Evolutionary conservation across 2,797 vertebrate genomes (phyloP).

Genomic region (Sandelia bainsii): DNA sequence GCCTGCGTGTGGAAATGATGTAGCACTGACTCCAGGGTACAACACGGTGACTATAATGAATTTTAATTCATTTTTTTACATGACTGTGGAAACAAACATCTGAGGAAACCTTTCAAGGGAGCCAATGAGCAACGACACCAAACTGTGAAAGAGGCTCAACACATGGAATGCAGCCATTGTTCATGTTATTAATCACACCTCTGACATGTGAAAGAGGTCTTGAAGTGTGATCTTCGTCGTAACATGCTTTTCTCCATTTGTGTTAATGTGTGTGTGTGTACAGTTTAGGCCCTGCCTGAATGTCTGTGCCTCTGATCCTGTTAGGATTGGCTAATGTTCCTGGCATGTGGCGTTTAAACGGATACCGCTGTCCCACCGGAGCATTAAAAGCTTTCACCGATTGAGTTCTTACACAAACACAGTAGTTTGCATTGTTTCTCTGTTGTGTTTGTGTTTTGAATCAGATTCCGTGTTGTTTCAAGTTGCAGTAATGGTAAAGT

Average conservation of each 20-base stretch:
- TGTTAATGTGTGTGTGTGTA: neutral
- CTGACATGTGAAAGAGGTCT: too few species aligned
- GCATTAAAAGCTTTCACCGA: constrained; percentile 15
- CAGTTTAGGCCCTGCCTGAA: neutral
- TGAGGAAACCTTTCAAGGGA: neutral
- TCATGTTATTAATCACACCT: neutral
- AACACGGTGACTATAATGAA: too few species aligned
- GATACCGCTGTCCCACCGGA: neutral
- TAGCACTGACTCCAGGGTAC: too few species aligned
- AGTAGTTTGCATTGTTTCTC: constrained; percentile 8
- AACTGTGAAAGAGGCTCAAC: neutral
- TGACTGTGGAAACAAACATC: too few species aligned
- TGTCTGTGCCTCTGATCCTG: neutral
- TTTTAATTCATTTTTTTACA: too few species aligned
- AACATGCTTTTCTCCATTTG: constrained; percentile 1
- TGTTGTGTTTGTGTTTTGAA: constrained; percentile 16
- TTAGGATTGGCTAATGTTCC: constrained; percentile 20
- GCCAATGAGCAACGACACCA: neutral
- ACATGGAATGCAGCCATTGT: neutral
- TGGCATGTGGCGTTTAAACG: constrained; percentile 6
- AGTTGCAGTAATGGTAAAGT: constrained; percentile 18
- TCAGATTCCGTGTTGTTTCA: neutral
- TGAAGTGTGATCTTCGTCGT: too few species aligned
- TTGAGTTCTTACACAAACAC: constrained; percentile 6
- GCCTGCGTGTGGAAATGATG: too few species aligned